Evolutionary conservation across 53 echinoderm and acorn worm genomes (phyloP), one percentile per base, ranked within the genome.

Genomic region (Hippasteria phrygiana): DNA sequence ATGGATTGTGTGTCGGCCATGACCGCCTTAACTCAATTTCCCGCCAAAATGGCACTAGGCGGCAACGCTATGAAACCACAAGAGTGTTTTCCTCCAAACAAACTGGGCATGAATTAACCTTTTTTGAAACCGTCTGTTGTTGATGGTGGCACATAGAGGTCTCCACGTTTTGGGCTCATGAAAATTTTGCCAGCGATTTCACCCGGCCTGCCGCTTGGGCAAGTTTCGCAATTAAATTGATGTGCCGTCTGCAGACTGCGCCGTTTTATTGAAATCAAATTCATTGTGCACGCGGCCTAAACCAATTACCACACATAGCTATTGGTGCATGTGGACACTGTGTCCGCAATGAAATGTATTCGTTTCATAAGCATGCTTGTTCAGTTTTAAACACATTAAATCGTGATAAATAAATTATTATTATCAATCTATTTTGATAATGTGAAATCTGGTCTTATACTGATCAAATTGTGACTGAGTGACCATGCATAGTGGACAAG

Each of bases 1-100:
- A 55, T 62, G 66, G 82, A 82, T 82, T 82, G 66, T 26, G 69
- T 14, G 24, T 41, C 73, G 71, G 39, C 71, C 71, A 29, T 66
- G 31, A 66, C 67, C 67, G 32, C 35, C 32, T 31, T 66, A 66
- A 66, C 46, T 45, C 46, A 45, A 45, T 45, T n/a, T 45, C 46
- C 11, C 46, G 46, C 46, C 46, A 45, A 54, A 54, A 59, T 59
- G 26, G 24, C 59, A 24, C 20, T 17, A 51, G 2, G 1, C 3
- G 4, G 26, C n/a, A 24, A 26, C 1, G 26, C 22, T 59, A 3
- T 24, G 20, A 17, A 59, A 24, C 20, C 59, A 22, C 59, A 26
- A 59, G 59, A 12, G 59, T 59, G 59, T 59, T 59, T 59, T 9
- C 20, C 59, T 1, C 20, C 59, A 12, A 59, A 59, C 43, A 46